phyloP scores from a whole-genome alignment of 2,888 invertebrate genomes.

The Scrobipalpa atriplicella region DNA sequence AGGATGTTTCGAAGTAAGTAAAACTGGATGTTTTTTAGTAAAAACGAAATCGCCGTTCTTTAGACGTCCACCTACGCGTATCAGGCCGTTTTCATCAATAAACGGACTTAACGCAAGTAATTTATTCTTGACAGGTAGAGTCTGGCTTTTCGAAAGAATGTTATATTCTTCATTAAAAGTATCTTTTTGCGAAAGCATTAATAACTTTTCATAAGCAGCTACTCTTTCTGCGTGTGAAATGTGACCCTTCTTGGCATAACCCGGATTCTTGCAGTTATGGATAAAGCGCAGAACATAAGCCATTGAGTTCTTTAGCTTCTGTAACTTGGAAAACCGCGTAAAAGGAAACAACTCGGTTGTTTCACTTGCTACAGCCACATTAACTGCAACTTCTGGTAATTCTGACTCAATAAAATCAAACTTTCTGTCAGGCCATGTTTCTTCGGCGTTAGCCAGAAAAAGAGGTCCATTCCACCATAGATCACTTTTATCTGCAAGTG shows the following conservation, averaged over 20 bases:
- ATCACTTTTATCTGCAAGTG: conserved; percentile 24
- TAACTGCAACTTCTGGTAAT: conserved; percentile 17
- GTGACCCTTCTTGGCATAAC: conserved; percentile 19
- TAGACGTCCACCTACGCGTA: conserved; percentile 22
- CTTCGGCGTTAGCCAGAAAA: conserved; percentile 29
- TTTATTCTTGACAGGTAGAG: conserved; percentile 27
- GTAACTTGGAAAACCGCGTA: conserved; percentile 19
- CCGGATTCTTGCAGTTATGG: conserved; percentile 26
- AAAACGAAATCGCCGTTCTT: not conserved
- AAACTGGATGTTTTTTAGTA: conserved; percentile 14
- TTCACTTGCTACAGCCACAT: not conserved
- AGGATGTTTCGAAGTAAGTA: conserved; percentile 2
- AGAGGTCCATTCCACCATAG: conserved; percentile 42
- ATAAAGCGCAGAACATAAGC: conserved; percentile 30
- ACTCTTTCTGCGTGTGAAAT: conserved; percentile 27
- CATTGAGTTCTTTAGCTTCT: conserved; percentile 23
- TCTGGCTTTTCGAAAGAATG: conserved; percentile 25
- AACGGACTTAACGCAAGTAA: conserved; percentile 31
- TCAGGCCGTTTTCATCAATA: not conserved
- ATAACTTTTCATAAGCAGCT: conserved; percentile 15
- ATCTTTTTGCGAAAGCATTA: conserved; percentile 28
- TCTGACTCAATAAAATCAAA: not conserved
- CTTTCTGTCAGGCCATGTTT: conserved; percentile 32
- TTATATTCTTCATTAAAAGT: conserved; percentile 28
- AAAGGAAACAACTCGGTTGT: not conserved